phyloP scores from a whole-genome alignment of 1,140 invertebrate genomes.

The Drosophila ananassae region DNA sequence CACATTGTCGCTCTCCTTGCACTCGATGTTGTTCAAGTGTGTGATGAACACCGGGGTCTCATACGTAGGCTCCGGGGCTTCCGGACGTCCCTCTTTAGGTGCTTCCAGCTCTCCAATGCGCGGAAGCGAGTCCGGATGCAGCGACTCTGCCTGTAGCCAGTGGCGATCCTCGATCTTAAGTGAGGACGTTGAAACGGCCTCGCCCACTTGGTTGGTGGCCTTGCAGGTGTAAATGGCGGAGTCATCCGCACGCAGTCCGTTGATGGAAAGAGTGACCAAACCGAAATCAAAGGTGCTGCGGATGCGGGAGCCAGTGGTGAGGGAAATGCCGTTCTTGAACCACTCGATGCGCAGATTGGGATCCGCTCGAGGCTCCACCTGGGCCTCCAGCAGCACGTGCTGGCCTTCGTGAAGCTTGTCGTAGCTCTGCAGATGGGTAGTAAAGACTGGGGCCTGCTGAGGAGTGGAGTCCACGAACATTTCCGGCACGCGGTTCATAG shows the following conservation, averaged over 20 bases:
- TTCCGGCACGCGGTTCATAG: conserved; percentile 94
- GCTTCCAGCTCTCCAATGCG: conserved; percentile 94
- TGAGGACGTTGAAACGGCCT: conserved; percentile 95
- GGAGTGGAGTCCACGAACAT: conserved; percentile 92
- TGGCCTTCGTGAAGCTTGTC: conserved; percentile 95
- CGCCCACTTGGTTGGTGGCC: conserved; percentile 94
- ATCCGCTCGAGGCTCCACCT: conserved; percentile 97
- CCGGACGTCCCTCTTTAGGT: conserved; percentile 87
- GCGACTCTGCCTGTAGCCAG: conserved; percentile 93
- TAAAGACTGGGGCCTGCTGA: conserved; percentile 95
- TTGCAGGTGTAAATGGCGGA: conserved; percentile 97
- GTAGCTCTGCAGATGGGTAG: conserved; percentile 93
- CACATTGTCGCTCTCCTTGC: conserved; percentile 94
- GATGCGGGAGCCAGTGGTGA: conserved; percentile 93
- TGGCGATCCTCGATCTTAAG: conserved; percentile 95
- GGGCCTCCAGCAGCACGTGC: conserved; percentile 96
- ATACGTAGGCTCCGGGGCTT: conserved; percentile 90
- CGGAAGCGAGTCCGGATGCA: conserved; percentile 95
- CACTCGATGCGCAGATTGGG: conserved; percentile 95
- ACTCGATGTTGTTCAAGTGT: conserved; percentile 95
- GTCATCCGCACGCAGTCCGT: conserved; percentile 93
- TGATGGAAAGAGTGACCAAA: conserved; percentile 95
- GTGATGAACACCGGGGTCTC: conserved; percentile 95
- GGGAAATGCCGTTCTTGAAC: conserved; percentile 95
- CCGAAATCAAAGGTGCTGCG: conserved; percentile 97